Evolutionary conservation across 1,140 invertebrate genomes (phyloP).

Genomic region (Neocloeon triangulifer): DNA sequence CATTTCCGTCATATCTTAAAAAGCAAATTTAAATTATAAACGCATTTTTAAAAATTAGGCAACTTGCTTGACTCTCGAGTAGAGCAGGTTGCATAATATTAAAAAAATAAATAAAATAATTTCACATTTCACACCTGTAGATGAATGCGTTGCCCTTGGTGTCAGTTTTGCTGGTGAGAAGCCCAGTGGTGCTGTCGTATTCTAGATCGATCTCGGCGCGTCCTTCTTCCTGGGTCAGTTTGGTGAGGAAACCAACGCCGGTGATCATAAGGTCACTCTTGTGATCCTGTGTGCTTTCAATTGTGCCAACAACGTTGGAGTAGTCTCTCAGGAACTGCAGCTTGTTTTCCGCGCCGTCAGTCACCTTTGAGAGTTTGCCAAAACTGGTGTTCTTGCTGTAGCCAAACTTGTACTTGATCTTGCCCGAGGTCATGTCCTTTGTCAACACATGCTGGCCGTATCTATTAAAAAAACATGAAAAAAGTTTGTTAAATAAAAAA

Average conservation of each 20-base stretch:
- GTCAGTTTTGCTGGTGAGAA: constrained; percentile 57
- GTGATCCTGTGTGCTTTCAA: constrained; percentile 38
- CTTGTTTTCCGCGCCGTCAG: constrained; percentile 81
- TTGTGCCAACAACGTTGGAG: constrained; percentile 24
- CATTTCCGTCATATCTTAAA: constrained; percentile 72
- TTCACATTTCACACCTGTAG: too few relatives aligned
- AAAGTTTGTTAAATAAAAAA: too few relatives aligned
- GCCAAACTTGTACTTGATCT: constrained; percentile 79
- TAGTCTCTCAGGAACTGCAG: constrained; percentile 79
- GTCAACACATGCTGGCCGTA: constrained; percentile 89
- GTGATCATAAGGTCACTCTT: constrained; percentile 76
- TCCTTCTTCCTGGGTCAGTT: constrained; percentile 49
- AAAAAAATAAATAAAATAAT: too few relatives aligned
- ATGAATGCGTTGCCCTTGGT: too few relatives aligned
- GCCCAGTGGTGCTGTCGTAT: constrained; percentile 58
- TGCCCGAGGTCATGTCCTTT: constrained; percentile 75
- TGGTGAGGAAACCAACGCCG: constrained; percentile 62
- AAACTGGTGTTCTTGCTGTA: constrained; percentile 94
- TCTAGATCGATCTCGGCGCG: constrained; percentile 59
- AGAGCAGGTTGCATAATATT: too few relatives aligned
- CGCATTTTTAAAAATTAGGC: background rate
- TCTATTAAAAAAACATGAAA: too few relatives aligned
- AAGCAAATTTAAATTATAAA: constrained; percentile 58
- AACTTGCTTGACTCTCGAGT: background rate
- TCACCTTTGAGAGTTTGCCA: constrained; percentile 78